phyloP scores from a whole-genome alignment of 2,888 invertebrate genomes.

The Cephus pulcher region DNA sequence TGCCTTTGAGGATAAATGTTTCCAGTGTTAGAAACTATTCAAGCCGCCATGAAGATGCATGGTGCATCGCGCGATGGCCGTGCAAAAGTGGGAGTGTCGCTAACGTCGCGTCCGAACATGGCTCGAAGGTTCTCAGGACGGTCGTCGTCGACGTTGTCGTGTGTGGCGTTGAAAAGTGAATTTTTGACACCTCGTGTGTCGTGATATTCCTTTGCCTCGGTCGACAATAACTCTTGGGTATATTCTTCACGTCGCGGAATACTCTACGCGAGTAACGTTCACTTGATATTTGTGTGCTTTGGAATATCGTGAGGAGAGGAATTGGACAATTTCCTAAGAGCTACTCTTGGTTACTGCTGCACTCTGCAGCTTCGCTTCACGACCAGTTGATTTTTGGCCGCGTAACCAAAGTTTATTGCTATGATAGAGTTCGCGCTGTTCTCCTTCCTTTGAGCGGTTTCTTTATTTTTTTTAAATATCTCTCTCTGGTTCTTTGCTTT shows the following conservation, averaged over 20 bases:
- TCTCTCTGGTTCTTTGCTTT: neutral
- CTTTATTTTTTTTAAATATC: neutral
- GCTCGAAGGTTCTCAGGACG: conserved; percentile 22
- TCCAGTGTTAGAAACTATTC: neutral
- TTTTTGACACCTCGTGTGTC: neutral
- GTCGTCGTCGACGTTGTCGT: conserved; percentile 1
- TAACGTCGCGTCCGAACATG: conserved; percentile 31
- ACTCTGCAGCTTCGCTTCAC: neutral
- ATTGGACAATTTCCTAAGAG: neutral
- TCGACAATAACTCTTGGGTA: neutral
- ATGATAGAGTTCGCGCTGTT: neutral
- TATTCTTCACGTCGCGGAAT: neutral
- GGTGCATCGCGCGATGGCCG: conserved; percentile 29
- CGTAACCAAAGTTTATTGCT: neutral
- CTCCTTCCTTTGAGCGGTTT: neutral
- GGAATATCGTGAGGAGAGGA: neutral
- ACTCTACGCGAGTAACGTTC: neutral
- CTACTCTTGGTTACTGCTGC: neutral
- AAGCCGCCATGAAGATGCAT: conserved; percentile 16
- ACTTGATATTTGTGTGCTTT: neutral
- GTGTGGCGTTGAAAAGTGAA: neutral
- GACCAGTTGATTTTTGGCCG: neutral
- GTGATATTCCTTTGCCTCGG: neutral
- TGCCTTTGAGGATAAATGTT: neutral
- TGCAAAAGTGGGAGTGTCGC: conserved; percentile 48